A percentile compares a stretch with the other conserved stretches of the same genome.
Evolutionary conservation across 2,888 invertebrate species (phyloP).

Genomic region (Hirtodrosophila trivittata): DNA sequence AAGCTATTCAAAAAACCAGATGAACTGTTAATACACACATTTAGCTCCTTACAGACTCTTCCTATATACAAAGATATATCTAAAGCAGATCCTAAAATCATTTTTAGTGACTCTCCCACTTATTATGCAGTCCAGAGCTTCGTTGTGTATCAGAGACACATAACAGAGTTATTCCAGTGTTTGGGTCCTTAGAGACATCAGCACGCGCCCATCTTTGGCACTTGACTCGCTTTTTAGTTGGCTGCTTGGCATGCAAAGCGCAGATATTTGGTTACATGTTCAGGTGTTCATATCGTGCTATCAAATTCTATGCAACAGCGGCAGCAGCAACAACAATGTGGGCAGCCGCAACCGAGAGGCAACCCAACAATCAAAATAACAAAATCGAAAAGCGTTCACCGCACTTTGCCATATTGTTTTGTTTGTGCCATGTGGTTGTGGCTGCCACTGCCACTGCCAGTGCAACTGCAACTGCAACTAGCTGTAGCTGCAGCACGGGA

Average conservation of each 20-base stretch:
- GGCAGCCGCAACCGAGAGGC: slow-evolving; percentile 38
- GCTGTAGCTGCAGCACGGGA: slow-evolving; percentile 12
- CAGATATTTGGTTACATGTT: slow-evolving; percentile 60
- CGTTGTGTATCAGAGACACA: too few relatives aligned
- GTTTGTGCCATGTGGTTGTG: slow-evolving; percentile 48
- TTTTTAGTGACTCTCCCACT: too few relatives aligned
- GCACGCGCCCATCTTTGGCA: slow-evolving; percentile 13
- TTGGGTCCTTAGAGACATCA: neutral
- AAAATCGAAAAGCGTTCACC: slow-evolving; percentile 58
- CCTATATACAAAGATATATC: too few relatives aligned
- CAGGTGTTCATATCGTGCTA: slow-evolving; percentile 59
- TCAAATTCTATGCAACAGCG: slow-evolving; percentile 45
- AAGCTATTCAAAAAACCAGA: too few relatives aligned
- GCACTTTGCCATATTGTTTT: slow-evolving; percentile 61
- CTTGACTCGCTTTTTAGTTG: slow-evolving; percentile 31
- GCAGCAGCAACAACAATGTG: slow-evolving; percentile 33
- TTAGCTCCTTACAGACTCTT: too few relatives aligned
- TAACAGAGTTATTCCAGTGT: too few relatives aligned
- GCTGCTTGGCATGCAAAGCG: slow-evolving; percentile 43
- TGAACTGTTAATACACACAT: too few relatives aligned
- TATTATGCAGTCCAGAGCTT: too few relatives aligned
- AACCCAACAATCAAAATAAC: slow-evolving; percentile 67
- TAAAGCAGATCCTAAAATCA: too few relatives aligned
- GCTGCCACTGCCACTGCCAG: slow-evolving; percentile 12
- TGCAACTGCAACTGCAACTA: slow-evolving; percentile 32